Conservation (phyloP, 1,140 invertebrate species). For the Danaus melanippus region DNA sequence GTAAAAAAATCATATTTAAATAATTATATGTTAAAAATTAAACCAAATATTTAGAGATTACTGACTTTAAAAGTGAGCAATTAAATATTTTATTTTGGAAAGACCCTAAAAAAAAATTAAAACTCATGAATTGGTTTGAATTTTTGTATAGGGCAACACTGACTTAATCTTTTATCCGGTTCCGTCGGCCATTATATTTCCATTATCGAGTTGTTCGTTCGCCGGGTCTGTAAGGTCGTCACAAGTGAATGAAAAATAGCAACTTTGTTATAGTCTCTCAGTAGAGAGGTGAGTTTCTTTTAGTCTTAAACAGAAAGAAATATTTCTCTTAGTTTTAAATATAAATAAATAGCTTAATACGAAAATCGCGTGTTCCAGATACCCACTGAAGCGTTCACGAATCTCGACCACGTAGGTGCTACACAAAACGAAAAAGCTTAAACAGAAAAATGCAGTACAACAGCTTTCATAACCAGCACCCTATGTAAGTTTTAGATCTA, state of each 20-base stretch:
- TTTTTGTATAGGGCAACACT: constrained; percentile 8
- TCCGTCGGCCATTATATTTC: constrained; percentile 44
- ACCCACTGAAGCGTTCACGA: constrained; percentile 52
- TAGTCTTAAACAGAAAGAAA: constrained; percentile 13
- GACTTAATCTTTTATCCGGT: constrained; percentile 17
- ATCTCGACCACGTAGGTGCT: constrained; percentile 42
- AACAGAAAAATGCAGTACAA: constrained; percentile 69
- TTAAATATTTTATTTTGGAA: too few relatives aligned
- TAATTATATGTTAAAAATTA: too few relatives aligned
- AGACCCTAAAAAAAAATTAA: too few relatives aligned
- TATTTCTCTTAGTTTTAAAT: constrained; percentile 5
- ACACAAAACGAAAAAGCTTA: constrained; percentile 27
- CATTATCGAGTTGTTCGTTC: constrained; percentile 76
- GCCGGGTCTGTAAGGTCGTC: constrained; percentile 67
- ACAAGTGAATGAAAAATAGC: constrained; percentile 57
- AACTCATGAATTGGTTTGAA: neutral
- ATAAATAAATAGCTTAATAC: neutral
- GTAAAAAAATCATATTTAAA: too few relatives aligned
- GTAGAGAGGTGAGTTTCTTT: constrained; percentile 59
- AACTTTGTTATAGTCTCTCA: constrained; percentile 61
- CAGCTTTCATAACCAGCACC: constrained; percentile 69
- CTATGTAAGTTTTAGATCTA: constrained; percentile 52
- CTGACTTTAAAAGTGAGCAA: too few relatives aligned
- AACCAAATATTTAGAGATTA: too few relatives aligned
- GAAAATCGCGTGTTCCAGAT: constrained; percentile 42